Evolutionary conservation across 2,888 invertebrate species (phyloP).

Genomic region (Eretmocerus hayati): DNA sequence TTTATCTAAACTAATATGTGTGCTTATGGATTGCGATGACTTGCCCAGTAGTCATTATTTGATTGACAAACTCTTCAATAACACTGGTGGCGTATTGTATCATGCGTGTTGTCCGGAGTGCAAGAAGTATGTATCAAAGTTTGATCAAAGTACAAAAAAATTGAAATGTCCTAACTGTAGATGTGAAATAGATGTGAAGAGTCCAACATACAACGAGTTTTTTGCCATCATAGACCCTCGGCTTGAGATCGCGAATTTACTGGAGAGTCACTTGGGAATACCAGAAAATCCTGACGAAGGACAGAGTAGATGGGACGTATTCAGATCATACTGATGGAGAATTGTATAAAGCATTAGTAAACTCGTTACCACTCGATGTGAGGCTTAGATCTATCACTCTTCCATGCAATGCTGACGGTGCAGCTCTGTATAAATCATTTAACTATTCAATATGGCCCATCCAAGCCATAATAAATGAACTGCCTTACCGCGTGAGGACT

Average conservation of each 20-base stretch:
- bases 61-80: neutral
- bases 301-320: neutral
- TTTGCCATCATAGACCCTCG: neutral
- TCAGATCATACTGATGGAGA: neutral
- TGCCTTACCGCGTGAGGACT: neutral
- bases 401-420: slow-evolving; percentile 4
- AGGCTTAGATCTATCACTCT: neutral
- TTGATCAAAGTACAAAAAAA: neutral
- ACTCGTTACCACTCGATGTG: neutral
- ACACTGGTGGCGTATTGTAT: neutral
- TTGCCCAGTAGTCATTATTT: neutral
- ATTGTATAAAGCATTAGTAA: neutral
- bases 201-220: neutral
- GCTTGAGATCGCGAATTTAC: neutral
- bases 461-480: neutral
- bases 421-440: slow-evolving; percentile 1
- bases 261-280: neutral
- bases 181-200: neutral
- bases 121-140: neutral
- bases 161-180: neutral
- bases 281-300: too few relatives aligned
- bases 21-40: neutral
- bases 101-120: neutral
- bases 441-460: slow-evolving; percentile 3
- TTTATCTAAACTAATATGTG: neutral